phyloP scores from a whole-genome alignment of 37 sponge, comb jelly and placozoan species.

The Tethya wilhelma region DNA sequence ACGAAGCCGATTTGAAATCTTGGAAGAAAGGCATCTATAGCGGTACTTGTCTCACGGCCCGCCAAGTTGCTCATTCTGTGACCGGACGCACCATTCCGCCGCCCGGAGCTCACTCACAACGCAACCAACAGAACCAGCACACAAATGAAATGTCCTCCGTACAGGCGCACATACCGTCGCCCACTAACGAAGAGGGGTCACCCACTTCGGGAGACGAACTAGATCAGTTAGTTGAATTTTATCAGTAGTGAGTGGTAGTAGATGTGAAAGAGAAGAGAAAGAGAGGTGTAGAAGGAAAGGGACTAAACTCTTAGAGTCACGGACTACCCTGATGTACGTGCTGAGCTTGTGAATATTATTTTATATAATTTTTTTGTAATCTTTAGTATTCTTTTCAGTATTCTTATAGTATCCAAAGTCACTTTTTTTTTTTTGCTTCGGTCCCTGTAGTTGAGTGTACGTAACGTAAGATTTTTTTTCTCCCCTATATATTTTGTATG shows the following conservation, averaged over 20 bases:
- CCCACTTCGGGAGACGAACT: constrained; percentile 21
- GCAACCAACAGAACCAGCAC: too few relatives aligned
- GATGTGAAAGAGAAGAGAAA: not conserved
- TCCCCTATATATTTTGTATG: not conserved
- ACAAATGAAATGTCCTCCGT: not conserved
- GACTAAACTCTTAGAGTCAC: not conserved
- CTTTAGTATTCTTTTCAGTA: not conserved
- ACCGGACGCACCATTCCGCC: constrained; percentile 26
- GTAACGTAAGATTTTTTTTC: too few relatives aligned
- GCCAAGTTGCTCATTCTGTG: constrained; percentile 23
- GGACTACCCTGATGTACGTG: not conserved
- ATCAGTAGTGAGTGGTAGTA: constrained; percentile 3
- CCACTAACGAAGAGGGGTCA: not conserved
- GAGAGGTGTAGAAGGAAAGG: not conserved
- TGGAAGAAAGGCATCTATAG: constrained; percentile 68
- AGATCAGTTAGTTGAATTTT: constrained; percentile 43
- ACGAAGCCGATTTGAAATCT: constrained; percentile 66
- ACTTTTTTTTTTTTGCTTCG: too few relatives aligned
- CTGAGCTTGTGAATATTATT: not conserved
- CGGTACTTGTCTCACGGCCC: constrained; percentile 9
- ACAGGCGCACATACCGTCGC: not conserved
- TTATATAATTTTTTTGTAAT: not conserved
- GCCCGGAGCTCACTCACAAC: constrained; percentile 1
- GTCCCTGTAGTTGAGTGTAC: too few relatives aligned
- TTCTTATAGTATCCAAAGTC: not conserved